Evolutionary conservation across 2,797 vertebrate genomes (phyloP).

Genomic region (Tiaroga cobitis): DNA sequence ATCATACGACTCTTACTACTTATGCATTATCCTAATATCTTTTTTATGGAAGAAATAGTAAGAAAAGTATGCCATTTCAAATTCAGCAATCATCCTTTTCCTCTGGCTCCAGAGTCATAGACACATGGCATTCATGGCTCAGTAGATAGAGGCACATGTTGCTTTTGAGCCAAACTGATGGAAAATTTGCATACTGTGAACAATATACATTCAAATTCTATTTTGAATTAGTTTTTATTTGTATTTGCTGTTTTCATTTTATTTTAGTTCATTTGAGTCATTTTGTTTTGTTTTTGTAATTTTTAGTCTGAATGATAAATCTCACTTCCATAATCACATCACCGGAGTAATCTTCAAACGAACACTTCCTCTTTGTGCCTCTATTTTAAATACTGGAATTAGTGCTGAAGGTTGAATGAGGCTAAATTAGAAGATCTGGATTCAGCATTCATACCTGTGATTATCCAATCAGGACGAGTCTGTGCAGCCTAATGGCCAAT

Average conservation of each 20-base stretch:
- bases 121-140: not conserved
- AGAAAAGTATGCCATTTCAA: not conserved
- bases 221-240: too few species aligned
- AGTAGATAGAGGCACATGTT: not conserved
- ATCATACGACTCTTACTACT: not conserved
- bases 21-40: not conserved
- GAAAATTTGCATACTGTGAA: not conserved
- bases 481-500: slow-evolving; percentile 34
- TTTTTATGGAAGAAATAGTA: not conserved
- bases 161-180: too few species aligned
- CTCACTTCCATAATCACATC: slow-evolving; percentile 11
- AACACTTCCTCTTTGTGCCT: not conserved
- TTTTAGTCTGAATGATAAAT: not conserved
- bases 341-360: not conserved
- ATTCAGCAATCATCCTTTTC: not conserved
- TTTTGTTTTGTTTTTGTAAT: too few species aligned
- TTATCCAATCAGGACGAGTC: slow-evolving; percentile 33
- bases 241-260: too few species aligned
- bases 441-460: slow-evolving; percentile 26
- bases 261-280: too few species aligned
- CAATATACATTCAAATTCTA: not conserved
- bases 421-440: not conserved
- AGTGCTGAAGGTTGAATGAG: not conserved
- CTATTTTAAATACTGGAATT: slow-evolving; percentile 26
- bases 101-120: not conserved